phyloP scores from a whole-genome alignment of 2,113 vertebrate species.

The Eurystomus gularis region DNA sequence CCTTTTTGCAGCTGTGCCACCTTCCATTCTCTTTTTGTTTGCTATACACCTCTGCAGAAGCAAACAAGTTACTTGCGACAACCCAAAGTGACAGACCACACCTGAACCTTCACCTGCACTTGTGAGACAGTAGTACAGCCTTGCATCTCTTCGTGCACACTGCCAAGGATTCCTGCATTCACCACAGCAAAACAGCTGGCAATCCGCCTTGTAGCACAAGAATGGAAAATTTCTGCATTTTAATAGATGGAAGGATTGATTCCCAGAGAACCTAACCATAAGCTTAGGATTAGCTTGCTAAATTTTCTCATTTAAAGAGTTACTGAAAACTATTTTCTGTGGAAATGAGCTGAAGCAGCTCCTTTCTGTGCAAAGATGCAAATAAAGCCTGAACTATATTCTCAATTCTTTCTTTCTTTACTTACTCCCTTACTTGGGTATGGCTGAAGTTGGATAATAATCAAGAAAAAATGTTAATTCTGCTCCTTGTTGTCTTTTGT shows the following conservation, averaged over 20 bases:
- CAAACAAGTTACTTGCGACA: neutral
- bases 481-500: neutral
- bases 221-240: neutral
- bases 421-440: neutral
- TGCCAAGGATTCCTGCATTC: neutral
- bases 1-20: neutral
- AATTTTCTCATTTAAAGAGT: neutral
- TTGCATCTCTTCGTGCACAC: fast-evolving
- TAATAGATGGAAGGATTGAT: neutral
- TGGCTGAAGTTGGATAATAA: neutral
- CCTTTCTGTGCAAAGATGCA: neutral
- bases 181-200: neutral
- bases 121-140: neutral
- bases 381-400: neutral
- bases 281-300: neutral
- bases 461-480: neutral
- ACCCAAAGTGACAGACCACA: neutral
- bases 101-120: neutral
- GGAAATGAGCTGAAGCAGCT: neutral
- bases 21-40: neutral
- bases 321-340: neutral
- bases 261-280: neutral
- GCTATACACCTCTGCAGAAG: neutral
- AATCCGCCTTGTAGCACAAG: neutral
- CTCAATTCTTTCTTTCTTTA: neutral